Evolutionary conservation across 2,113 vertebrate species (phyloP).

Genomic region (Sarotherodon lohbergeri): DNA sequence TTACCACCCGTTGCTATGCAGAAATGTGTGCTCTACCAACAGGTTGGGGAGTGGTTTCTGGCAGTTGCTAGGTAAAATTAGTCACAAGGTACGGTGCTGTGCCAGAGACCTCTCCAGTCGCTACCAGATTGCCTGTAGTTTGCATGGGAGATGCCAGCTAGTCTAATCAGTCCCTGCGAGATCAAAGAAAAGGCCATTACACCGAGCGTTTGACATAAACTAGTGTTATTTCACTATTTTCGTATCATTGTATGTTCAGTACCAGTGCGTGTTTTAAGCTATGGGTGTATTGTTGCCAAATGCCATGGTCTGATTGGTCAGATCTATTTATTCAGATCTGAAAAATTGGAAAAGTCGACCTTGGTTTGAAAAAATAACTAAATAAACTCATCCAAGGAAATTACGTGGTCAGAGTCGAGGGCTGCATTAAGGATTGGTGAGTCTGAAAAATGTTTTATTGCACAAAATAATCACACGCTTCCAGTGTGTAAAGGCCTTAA

Average conservation of each 20-base stretch:
- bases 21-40: neutral
- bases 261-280: neutral
- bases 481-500: neutral
- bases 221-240: accelerated
- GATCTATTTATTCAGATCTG: neutral
- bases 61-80: neutral
- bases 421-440: neutral
- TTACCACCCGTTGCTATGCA: neutral
- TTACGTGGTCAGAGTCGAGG: neutral
- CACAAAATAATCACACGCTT: neutral
- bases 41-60: neutral
- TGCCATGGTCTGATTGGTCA: neutral
- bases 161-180: neutral
- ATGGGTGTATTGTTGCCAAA: neutral
- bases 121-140: neutral
- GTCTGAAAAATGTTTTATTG: neutral
- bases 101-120: neutral
- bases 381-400: neutral
- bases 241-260: neutral
- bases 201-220: neutral
- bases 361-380: neutral
- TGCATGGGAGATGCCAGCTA: neutral
- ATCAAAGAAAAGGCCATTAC: neutral
- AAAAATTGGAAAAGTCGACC: neutral
- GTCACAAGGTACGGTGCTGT: neutral